Percentiles rank a stretch among this genome's conserved stretches.
Evolutionary conservation across 2,888 invertebrate species (phyloP).

Genomic region (Latrodectus elegans): DNA sequence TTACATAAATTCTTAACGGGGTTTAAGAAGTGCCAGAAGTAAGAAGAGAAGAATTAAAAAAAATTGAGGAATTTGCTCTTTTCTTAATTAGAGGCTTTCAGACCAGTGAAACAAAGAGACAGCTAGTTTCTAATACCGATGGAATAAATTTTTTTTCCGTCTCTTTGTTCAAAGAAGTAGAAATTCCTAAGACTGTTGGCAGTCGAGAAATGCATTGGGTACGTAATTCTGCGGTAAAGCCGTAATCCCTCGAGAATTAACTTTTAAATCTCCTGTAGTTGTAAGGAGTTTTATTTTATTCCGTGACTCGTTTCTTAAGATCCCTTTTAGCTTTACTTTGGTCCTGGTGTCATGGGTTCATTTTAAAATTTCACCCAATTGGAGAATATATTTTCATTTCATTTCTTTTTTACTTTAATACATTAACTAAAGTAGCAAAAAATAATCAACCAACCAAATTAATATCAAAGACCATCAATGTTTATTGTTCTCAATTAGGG

Average conservation of each 20-base stretch:
- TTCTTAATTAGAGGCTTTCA: slow-evolving; percentile 63
- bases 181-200: slow-evolving; percentile 45
- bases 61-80: slow-evolving; percentile 50
- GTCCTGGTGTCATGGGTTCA: slow-evolving; percentile 21
- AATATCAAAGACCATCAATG: no score
- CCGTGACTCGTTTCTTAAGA: slow-evolving; percentile 62
- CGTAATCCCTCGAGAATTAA: slow-evolving; percentile 61
- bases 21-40: slow-evolving; percentile 44
- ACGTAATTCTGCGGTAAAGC: slow-evolving; percentile 56
- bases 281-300: slow-evolving; percentile 64
- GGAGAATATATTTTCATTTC: no score
- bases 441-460: no score
- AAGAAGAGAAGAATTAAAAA: slow-evolving; percentile 37
- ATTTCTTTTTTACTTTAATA: no score
- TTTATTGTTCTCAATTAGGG: no score
- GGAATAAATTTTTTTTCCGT: not conserved
- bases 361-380: slow-evolving; percentile 46
- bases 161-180: slow-evolving; percentile 2
- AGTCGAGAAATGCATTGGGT: slow-evolving; percentile 35
- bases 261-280: slow-evolving; percentile 62
- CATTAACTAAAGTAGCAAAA: no score
- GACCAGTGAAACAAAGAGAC: slow-evolving; percentile 42
- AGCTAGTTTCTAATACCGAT: slow-evolving; percentile 42
- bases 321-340: slow-evolving; percentile 38
- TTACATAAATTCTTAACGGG: slow-evolving; percentile 64